Conservation (phyloP, 2,888 invertebrate genomes). For the Ormyrus thymus region DNA sequence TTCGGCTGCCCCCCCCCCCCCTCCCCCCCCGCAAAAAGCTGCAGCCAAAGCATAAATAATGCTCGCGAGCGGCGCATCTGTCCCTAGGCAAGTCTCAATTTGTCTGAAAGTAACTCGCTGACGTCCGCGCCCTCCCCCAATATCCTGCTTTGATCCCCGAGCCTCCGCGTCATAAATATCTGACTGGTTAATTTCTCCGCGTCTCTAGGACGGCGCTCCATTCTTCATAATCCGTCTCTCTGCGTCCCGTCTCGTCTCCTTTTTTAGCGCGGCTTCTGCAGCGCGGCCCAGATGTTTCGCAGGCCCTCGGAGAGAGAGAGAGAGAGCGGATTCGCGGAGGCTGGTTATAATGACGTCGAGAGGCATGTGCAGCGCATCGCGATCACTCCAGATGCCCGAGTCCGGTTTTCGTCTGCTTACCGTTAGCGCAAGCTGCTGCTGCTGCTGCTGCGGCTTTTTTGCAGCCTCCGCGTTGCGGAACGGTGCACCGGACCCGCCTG, state of each 20-base stretch:
- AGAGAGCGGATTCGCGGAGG: background rate
- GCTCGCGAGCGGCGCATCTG: background rate
- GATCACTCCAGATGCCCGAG: conserved; percentile 43
- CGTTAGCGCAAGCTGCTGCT: no score
- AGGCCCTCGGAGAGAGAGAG: conserved; percentile 31
- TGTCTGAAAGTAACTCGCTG: conserved; percentile 26
- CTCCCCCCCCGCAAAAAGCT: background rate
- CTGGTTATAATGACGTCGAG: conserved; percentile 18
- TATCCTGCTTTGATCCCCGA: background rate
- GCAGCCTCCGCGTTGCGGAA: no score
- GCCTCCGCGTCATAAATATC: conserved; percentile 46
- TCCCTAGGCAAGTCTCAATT: conserved; percentile 42
- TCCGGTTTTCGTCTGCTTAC: background rate
- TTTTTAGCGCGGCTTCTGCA: conserved; percentile 10
- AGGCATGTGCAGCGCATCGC: conserved; percentile 8
- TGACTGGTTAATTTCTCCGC: conserved; percentile 50
- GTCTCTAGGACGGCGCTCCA: background rate
- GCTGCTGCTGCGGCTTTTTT: no score
- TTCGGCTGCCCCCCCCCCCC: background rate
- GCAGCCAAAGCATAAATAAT: no score
- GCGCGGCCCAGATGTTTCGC: conserved; percentile 45
- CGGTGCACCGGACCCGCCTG: no score
- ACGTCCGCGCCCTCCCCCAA: background rate
- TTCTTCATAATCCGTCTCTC: background rate
- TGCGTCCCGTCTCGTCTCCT: background rate